Conservation (phyloP, 2,888 invertebrate species). For the Agonopterix subpropinquella region DNA sequence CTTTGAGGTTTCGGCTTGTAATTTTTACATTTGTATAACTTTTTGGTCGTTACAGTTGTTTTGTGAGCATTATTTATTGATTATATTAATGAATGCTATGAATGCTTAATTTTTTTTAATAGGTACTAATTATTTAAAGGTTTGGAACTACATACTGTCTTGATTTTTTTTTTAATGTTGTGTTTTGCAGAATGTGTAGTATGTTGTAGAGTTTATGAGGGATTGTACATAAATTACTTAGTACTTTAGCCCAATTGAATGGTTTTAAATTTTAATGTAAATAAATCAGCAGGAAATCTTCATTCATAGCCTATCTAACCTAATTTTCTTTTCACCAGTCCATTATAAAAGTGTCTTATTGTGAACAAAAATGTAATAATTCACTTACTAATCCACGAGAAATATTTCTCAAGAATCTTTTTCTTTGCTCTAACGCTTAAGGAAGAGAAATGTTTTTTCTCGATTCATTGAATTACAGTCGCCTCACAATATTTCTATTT, state of each 20-base stretch:
- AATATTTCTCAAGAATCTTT: slow-evolving; percentile 28
- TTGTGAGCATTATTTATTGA: not conserved
- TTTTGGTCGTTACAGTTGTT: slow-evolving; percentile 14
- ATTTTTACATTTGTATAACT: slow-evolving; percentile 10
- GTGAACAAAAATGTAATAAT: slow-evolving; percentile 70
- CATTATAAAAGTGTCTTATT: slow-evolving; percentile 42
- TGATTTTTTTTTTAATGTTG: too few species aligned
- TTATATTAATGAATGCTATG: too few species aligned
- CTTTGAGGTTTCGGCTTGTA: slow-evolving; percentile 20
- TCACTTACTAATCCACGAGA: slow-evolving; percentile 41
- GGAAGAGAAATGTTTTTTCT: slow-evolving; percentile 38
- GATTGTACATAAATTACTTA: too few species aligned
- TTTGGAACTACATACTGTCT: too few species aligned
- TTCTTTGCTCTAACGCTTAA: slow-evolving; percentile 15
- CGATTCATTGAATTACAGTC: slow-evolving; percentile 57
- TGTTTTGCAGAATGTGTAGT: too few species aligned
- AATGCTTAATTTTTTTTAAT: too few species aligned
- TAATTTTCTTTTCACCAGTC: slow-evolving; percentile 24
- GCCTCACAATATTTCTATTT: slow-evolving; percentile 68
- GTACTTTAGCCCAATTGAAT: too few species aligned
- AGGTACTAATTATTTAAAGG: too few species aligned
- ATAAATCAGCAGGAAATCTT: too few species aligned
- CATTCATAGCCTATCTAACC: not conserved
- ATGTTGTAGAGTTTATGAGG: too few species aligned
- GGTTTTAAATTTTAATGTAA: too few species aligned